Conservation (phyloP, 2,888 invertebrate genomes). For the Electrophaes corylata region DNA sequence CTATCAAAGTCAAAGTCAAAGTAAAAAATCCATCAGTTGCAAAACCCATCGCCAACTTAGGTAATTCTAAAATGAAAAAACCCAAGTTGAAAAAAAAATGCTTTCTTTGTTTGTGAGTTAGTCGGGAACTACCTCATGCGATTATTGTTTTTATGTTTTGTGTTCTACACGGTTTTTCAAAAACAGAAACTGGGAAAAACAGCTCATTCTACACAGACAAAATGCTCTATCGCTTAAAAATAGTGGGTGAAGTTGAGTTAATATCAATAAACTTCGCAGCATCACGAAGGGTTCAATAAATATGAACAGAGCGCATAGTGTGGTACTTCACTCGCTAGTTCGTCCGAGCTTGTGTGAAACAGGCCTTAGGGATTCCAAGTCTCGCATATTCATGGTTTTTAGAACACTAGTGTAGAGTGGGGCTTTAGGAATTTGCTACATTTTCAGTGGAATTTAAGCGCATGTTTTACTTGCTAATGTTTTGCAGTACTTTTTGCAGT, state of each 20-base stretch:
- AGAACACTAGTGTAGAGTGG: background rate
- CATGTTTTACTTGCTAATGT: background rate
- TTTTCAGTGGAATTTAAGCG: background rate
- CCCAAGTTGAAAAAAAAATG: too few relatives aligned
- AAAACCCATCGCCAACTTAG: too few relatives aligned
- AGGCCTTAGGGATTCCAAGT: constrained; percentile 20
- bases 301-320: constrained; percentile 28
- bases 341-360: constrained; percentile 22
- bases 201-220: too few relatives aligned
- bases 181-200: too few relatives aligned
- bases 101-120: too few relatives aligned
- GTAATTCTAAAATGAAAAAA: too few relatives aligned
- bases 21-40: too few relatives aligned
- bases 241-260: background rate
- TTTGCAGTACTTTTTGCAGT: too few relatives aligned
- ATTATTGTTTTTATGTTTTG: too few relatives aligned
- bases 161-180: too few relatives aligned
- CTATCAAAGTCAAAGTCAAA: too few relatives aligned
- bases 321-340: constrained; percentile 11
- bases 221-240: background rate
- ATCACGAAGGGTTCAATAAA: constrained; percentile 23
- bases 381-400: constrained; percentile 15
- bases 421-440: background rate
- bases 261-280: constrained; percentile 13
- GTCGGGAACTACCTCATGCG: too few relatives aligned